phyloP scores from a whole-genome alignment of 1,140 invertebrate species.

The Nixonia krombeini region DNA sequence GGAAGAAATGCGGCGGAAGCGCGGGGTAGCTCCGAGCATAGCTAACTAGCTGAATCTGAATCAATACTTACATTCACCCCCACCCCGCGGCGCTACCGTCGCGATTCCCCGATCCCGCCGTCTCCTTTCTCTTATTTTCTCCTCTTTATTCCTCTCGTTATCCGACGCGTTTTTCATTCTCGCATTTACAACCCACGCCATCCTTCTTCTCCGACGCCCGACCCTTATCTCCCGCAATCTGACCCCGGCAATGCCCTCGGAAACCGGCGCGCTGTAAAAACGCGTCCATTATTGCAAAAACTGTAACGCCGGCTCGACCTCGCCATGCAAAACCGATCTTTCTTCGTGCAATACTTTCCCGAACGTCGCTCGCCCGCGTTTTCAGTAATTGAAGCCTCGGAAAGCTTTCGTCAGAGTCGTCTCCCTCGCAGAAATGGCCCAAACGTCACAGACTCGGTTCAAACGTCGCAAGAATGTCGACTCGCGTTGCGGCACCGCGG shows the following conservation, averaged over 20 bases:
- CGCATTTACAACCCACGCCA: conserved; percentile 11
- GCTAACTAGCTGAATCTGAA: conserved; percentile 68
- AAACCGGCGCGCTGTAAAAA: not conserved
- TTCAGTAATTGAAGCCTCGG: too few species aligned
- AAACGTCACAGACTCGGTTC: too few species aligned
- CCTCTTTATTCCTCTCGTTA: conserved; percentile 1
- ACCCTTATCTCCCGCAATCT: not conserved
- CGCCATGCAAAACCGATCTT: too few species aligned
- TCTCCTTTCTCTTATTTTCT: conserved; percentile 18
- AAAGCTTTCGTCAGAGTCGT: too few species aligned
- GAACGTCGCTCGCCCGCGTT: too few species aligned
- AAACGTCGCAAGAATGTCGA: too few species aligned
- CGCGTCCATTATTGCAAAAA: too few species aligned
- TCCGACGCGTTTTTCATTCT: conserved; percentile 4
- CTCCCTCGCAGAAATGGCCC: too few species aligned
- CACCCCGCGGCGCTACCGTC: conserved; percentile 20
- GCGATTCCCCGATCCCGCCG: conserved; percentile 11
- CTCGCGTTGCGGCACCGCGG: too few species aligned
- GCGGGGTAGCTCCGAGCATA: conserved; percentile 56
- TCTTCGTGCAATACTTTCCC: too few species aligned
- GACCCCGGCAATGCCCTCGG: not conserved
- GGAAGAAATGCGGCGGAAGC: conserved; percentile 14
- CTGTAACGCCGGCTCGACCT: too few species aligned
- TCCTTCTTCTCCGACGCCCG: not conserved
- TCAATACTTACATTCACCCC: conserved; percentile 63